A percentile compares a stretch with the other conserved stretches of the same genome.
Conservation (phyloP, 2,113 vertebrate species). For the Dicaeum eximium region DNA sequence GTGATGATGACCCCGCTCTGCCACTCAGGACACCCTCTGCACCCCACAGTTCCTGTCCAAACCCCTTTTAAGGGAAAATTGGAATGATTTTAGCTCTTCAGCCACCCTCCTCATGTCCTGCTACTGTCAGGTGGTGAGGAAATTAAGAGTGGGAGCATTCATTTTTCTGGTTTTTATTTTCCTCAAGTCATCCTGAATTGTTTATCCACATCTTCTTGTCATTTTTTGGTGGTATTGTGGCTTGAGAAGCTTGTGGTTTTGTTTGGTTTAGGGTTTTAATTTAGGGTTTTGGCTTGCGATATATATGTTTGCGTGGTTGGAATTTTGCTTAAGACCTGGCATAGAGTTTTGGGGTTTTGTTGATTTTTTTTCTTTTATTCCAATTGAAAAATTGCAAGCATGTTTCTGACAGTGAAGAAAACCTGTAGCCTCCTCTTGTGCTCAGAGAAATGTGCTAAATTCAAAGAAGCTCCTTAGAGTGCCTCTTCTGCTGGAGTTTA, state of each 20-base stretch:
- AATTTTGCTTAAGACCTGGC: not conserved
- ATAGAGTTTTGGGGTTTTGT: not conserved
- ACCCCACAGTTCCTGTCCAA: not conserved
- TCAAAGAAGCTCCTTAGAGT: constrained; percentile 2
- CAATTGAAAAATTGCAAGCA: not conserved
- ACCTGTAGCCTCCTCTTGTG: not conserved
- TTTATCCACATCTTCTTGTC: not conserved
- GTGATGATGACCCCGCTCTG: not conserved
- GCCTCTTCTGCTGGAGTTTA: constrained; percentile 25
- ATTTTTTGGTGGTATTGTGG: not conserved
- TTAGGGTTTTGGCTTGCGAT: not conserved
- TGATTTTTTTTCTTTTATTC: not conserved
- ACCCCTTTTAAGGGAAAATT: not conserved
- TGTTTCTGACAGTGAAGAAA: constrained; percentile 13
- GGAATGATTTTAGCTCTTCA: not conserved
- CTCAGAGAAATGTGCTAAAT: constrained; percentile 23
- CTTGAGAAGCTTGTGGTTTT: not conserved
- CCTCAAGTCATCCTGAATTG: not conserved
- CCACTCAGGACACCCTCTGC: not conserved
- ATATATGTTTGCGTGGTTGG: not conserved
- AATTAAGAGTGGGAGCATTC: not conserved
- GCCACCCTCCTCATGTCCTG: not conserved
- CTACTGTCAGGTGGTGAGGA: not conserved
- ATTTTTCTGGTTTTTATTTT: not conserved
- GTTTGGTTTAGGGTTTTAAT: not conserved